phyloP scores from a whole-genome alignment of 2,888 invertebrate species.

The Tetragonisca angustula region DNA sequence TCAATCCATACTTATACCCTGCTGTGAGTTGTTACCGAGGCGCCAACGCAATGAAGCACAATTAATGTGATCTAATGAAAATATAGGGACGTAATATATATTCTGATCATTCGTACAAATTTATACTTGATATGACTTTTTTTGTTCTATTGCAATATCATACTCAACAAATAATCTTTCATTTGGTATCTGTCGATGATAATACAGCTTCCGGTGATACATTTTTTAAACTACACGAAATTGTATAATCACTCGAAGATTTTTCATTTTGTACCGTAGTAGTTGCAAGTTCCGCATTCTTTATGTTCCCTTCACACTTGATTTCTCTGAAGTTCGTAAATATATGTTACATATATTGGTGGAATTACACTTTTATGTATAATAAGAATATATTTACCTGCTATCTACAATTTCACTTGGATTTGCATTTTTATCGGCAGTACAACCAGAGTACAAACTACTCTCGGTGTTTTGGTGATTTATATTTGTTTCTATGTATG shows the following conservation, averaged over 20 bases:
- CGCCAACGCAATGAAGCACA: conserved; percentile 67
- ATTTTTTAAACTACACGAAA: conserved; percentile 54
- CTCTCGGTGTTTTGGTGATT: conserved; percentile 62
- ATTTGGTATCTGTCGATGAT: conserved; percentile 65
- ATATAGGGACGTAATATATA: conserved; percentile 74
- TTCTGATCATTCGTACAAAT: conserved; percentile 75
- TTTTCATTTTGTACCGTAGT: conserved; percentile 52
- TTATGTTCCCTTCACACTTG: conserved; percentile 61
- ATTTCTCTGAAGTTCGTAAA: conserved; percentile 61
- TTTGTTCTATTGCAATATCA: conserved; percentile 76
- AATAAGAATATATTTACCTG: conserved; percentile 63
- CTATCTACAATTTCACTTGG: conserved; percentile 68
- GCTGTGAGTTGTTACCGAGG: conserved; percentile 59
- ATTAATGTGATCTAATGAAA: conserved; percentile 71
- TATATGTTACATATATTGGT: background rate
- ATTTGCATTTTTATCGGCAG: conserved; percentile 75
- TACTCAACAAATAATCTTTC: conserved; percentile 63
- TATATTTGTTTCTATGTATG: conserved; percentile 53
- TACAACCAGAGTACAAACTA: conserved; percentile 61
- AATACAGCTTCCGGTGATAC: conserved; percentile 48
- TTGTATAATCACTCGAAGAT: conserved; percentile 58
- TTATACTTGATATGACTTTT: conserved; percentile 79
- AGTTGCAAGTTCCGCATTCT: conserved; percentile 20
- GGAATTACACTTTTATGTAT: background rate
- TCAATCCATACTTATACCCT: conserved; percentile 67